Percentiles rank a stretch among this genome's conserved stretches.
Conservation (phyloP, 37 sponge, comb jelly and placozoan species). For the Mnemiopsis leidyi region DNA sequence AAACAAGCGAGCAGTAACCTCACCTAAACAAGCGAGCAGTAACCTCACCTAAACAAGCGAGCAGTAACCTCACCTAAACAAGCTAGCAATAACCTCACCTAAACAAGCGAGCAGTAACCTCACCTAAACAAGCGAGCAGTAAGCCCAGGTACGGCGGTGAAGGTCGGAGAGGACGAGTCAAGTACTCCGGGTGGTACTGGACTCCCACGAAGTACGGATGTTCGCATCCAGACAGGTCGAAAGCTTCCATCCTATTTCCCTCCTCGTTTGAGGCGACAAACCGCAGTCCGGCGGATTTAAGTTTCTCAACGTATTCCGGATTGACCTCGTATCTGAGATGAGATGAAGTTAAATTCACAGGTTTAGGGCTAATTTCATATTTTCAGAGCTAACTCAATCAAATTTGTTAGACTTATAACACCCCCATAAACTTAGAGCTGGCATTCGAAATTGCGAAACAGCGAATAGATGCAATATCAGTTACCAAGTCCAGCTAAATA, state of each 20-base stretch:
- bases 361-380: too few relatives aligned
- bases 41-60: background rate
- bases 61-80: background rate
- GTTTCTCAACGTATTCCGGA: slow-evolving; percentile 70
- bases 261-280: slow-evolving; percentile 87
- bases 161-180: slow-evolving; percentile 86
- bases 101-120: background rate
- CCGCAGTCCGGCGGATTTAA: slow-evolving; percentile 75
- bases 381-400: too few relatives aligned
- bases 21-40: too few relatives aligned
- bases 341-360: too few relatives aligned
- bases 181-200: slow-evolving; percentile 94
- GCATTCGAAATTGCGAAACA: too few relatives aligned
- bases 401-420: too few relatives aligned
- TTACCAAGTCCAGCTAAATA: too few relatives aligned
- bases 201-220: slow-evolving; percentile 89
- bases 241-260: slow-evolving; percentile 85
- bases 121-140: slow-evolving; percentile 73
- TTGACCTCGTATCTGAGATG: slow-evolving; percentile 71
- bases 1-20: too few relatives aligned
- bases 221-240: slow-evolving; percentile 83
- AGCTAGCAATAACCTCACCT: background rate
- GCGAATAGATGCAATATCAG: too few relatives aligned
- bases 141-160: slow-evolving; percentile 94
- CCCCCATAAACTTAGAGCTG: too few relatives aligned